Evolutionary conservation across 1,140 invertebrate genomes (phyloP), one percentile per base, ranked within the genome.

Genomic region (Rhopalosiphum maidis): DNA sequence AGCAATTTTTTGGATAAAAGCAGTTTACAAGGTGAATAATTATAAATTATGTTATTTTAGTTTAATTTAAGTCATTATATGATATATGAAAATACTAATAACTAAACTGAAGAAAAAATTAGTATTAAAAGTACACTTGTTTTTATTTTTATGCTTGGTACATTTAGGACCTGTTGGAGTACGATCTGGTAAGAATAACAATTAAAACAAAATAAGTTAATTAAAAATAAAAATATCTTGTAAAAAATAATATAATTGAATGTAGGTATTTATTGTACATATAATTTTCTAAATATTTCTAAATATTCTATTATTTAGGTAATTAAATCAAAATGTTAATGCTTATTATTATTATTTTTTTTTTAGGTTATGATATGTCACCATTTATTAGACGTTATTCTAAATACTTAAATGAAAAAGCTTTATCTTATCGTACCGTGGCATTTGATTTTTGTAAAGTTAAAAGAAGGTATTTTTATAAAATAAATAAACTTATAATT

Each of bases 391-490:
- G 99, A 95, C 97, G 98, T 95, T 99, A 99, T 96, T 98, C 99
- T 94, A 99, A 99, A 96, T 99, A 99, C 96, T 96, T 99, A 95
- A 99, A 99, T 96, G 99, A 99, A 96, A 99, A 99, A 96, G 99
- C 99, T 91, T 96, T 99, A 93, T 99, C 99, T 41, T 99, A 99
- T 96, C 97, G 99, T 95, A 97, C 97, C 82, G 99, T 99, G 95
- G 99, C 99, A 93, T 99, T 99, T 95, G 99, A 99, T 96, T 99
- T 99, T 96, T 99, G 99, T 96, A 99, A 99, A 97, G 98, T 99
- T 82, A 99, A 99, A 96, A 96, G 99, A 95, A 99, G 99, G 98
- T 99, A 96, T 96, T 77, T 18, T 1, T 93, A 46, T 92, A 35
- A 35, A 43, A 43, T 9, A 35, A 21, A 54, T 37, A 54, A 54